Conservation (phyloP, 2,888 invertebrate species). For the Clunio marinus region DNA sequence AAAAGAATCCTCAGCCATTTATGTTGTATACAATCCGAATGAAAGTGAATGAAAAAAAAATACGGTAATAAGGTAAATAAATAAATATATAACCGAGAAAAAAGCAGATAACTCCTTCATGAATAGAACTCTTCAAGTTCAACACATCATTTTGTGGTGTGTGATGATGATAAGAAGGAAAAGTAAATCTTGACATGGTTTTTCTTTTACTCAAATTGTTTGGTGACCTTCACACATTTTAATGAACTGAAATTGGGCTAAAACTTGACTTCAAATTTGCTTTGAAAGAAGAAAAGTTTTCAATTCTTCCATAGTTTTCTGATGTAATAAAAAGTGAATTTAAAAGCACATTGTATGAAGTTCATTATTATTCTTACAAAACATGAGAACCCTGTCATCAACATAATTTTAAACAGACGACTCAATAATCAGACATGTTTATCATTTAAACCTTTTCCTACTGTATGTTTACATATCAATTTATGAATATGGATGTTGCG, state of each 20-base stretch:
- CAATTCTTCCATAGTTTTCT: no score
- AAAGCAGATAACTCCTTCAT: background rate
- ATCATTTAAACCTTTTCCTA: slow-evolving; percentile 4
- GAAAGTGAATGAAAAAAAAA: background rate
- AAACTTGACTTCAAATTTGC: no score
- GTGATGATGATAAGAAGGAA: background rate
- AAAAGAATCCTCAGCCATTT: background rate
- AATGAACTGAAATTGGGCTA: no score
- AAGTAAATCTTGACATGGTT: slow-evolving; percentile 29
- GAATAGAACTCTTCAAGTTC: background rate
- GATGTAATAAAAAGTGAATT: no score
- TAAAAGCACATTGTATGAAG: no score
- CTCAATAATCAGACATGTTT: background rate
- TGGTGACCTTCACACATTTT: no score
- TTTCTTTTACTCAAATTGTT: slow-evolving; percentile 8
- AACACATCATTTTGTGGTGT: background rate
- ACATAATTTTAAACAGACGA: slow-evolving; percentile 8
- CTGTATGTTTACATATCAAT: slow-evolving; percentile 14
- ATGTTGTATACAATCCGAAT: background rate
- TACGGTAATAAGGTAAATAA: background rate
- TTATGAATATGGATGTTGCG: slow-evolving; percentile 36
- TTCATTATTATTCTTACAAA: no score
- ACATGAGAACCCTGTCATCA: no score
- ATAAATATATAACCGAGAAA: background rate
- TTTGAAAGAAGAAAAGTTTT: no score